Base-by-base conservation (phyloP, 2,888 invertebrate species). In the Epistrophe eligans region DNA sequence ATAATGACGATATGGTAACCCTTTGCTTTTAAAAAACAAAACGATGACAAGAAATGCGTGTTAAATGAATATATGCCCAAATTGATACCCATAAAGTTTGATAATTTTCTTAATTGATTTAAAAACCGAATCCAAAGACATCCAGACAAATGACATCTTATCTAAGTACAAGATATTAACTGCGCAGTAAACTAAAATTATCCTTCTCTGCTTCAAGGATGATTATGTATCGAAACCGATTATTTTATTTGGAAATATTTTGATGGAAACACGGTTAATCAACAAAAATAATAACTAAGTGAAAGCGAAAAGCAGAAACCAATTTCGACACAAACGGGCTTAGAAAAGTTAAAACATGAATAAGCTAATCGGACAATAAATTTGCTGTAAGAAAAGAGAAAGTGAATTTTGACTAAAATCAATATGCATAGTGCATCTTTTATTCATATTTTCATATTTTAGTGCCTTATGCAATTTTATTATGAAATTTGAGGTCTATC, bases 381-480 rank as follows among this genome's bases (percentile, higher is more conserved):
- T 80, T 80, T 76, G 35, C 28, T 77, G 48, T 48, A 67, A 60
- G 9, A 9, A 82, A 84, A 84, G 84, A 84, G 84, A 84, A 84
- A 84, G 84, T 80, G 67, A 73, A 55, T 70, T 80, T 80, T 55
- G 60, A 50, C 6, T 17, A 52, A 80, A 84, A 84, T 84, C 80
- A 84, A 84, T 84, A 84, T 84, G 84, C 80, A 84, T 17, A 70
- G 15, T 76, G 48, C 76, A 72, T 40, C 52, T 55, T 70, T 52
- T 70, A 19, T 70, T 70, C 8, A 55, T 50, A 4, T 45, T 28
- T 24, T n/a, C n/a, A n/a, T n/a, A n/a, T n/a, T 64, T 48, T 13
- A 45, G 60, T 24, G 64, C 15, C 24, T 45, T 66, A 32, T 66
- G 45, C 8, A n/a, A 28, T 1, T 13, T 32, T 6, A 32, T 48